phyloP scores from a whole-genome alignment of 2,113 vertebrate species.

The Marmota flaviventris region DNA sequence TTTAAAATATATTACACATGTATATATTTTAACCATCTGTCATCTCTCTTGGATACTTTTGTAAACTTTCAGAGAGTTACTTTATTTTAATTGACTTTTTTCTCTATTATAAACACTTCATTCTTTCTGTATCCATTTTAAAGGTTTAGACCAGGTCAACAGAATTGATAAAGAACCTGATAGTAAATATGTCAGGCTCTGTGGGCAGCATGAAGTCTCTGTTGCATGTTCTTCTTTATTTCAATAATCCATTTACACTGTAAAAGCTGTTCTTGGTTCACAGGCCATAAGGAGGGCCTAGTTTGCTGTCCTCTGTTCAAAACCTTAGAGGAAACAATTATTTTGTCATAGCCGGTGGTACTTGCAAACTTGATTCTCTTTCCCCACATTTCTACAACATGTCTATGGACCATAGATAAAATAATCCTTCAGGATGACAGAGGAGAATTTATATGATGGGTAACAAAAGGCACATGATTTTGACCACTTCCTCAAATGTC shows the following conservation, averaged over 20 bases:
- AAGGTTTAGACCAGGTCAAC: not conserved
- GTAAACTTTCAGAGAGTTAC: not conserved
- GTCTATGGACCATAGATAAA: conserved; percentile 64
- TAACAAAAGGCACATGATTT: conserved; percentile 51
- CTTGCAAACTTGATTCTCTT: conserved; percentile 63
- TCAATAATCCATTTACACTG: not conserved
- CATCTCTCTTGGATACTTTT: not conserved
- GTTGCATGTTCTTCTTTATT: not conserved
- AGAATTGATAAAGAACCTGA: not conserved
- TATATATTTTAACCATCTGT: not conserved
- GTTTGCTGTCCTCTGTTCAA: not conserved
- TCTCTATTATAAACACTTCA: not conserved
- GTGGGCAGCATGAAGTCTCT: not conserved
- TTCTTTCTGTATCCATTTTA: not conserved
- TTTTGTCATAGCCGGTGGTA: conserved; percentile 24
- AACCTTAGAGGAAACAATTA: conserved; percentile 51
- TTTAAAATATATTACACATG: not conserved
- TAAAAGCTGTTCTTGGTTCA: not conserved
- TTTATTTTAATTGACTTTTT: conserved; percentile 50
- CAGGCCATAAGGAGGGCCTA: not conserved
- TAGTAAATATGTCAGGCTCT: conserved; percentile 28
- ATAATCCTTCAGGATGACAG: conserved; percentile 36
- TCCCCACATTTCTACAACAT: not conserved
- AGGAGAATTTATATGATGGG: conserved; percentile 40
- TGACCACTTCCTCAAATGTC: conserved; percentile 19